Evolutionary conservation across 1,140 invertebrate genomes (phyloP), one percentile per base, ranked within the genome.

Genomic region (Drosophila takahashii): DNA sequence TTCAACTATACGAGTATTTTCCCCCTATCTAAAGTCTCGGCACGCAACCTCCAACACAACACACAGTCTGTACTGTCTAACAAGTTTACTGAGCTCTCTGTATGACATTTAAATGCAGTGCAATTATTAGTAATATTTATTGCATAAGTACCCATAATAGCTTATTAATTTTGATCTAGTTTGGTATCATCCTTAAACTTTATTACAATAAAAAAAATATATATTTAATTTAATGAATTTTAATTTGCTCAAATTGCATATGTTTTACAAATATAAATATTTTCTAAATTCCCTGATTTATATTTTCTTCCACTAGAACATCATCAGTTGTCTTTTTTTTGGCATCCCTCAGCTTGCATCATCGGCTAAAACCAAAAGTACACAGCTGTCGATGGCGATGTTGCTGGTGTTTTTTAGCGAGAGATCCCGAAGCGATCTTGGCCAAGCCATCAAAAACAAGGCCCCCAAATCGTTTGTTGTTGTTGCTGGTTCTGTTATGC

Each of bases 381-480:
- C 47, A 70, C 67, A 71, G 65, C 67, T 71, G 64, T 71, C 67
- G 65, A 13, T 70, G 66, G 50, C 16, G 41, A 37, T 67, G 66
- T 50, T 45, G 62, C 36, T 67, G 65, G 36, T 53, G 61, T 5
- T 54, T 34, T n/a, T 16, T 3, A 51, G 62, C 29, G 59, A 61
- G 60, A 58, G 39, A 72, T 72, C 70, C 70, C 70, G 37, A 72
- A 54, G 60, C 76, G 73, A 79, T 75, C 75, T 67, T 84, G 64
- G 81, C 81, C 77, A 72, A 48, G 69, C 79, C 83, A 86, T 87
- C 83, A 87, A 86, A 86, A 86, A 86, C 81, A 87, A 85, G 81
- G 78, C 74, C 81, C 81, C 81, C 78, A 85, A 85, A 81, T 81
- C 73, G 66, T 42, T 57, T 60, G 64, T 9, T 51, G 56, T 27